phyloP scores from a whole-genome alignment of 2,113 vertebrate species.

The Herpailurus yagouaroundi region DNA sequence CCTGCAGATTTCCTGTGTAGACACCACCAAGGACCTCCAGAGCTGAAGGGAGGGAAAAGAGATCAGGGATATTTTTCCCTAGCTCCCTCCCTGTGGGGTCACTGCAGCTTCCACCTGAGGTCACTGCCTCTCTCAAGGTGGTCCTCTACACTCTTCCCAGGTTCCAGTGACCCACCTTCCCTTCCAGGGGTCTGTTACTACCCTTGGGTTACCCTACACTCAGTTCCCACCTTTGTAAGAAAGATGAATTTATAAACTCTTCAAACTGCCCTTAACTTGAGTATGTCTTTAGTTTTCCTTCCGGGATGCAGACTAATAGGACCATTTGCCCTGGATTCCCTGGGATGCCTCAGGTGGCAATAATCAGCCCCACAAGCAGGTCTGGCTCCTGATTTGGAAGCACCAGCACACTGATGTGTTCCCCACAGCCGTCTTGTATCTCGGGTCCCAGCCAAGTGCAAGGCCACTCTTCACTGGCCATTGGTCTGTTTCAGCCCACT shows the following conservation, averaged over 20 bases:
- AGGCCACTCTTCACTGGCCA: not conserved
- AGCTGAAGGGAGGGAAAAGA: not conserved
- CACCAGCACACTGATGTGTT: not conserved
- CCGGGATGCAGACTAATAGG: not conserved
- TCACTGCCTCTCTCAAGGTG: not conserved
- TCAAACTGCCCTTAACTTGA: not conserved
- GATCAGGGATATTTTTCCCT: not conserved
- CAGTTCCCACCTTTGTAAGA: not conserved
- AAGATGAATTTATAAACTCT: not conserved
- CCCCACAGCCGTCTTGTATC: not conserved
- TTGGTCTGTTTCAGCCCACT: not conserved
- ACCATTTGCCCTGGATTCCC: not conserved
- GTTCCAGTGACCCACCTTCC: not conserved
- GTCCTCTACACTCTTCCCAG: not conserved
- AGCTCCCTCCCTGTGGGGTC: not conserved
- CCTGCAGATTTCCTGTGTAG: not conserved
- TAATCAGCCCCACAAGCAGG: not conserved
- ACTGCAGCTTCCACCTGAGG: not conserved
- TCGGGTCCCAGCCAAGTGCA: not conserved
- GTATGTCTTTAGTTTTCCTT: not conserved
- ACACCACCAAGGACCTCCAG: not conserved
- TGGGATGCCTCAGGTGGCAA: not conserved
- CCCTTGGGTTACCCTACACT: not conserved
- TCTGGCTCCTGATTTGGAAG: not conserved
- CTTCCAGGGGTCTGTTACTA: not conserved